Evolutionary conservation across 2,113 vertebrate genomes (phyloP), one percentile per base, ranked within the genome.

Genomic region (Rhadina sibilatrix): DNA sequence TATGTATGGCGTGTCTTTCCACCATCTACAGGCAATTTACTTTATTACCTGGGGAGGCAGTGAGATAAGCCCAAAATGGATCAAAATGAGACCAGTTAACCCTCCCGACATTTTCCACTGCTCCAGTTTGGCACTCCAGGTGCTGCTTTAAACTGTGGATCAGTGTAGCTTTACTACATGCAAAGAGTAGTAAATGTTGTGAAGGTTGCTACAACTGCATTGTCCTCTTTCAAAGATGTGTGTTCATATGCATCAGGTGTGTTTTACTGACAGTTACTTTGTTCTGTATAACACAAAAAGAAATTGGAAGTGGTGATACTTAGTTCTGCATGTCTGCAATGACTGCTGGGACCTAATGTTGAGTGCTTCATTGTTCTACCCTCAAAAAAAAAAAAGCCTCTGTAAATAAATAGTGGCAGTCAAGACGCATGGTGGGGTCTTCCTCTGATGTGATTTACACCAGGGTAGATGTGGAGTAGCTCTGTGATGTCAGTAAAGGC

Each of bases 21-120:
- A 79, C 81, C 81, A 71, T 93, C 80, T 94, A 60, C 47, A 93
- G 49, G 47, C 69, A 94, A 74, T 50, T 93, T 75, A 40, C 42
- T 84, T 94, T 65, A 83, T 88, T 83, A 72, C 82, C 47, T 88
- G 53, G 20, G 80, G 12, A 72, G 42, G 23, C 57, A 80, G 25
- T n/a, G 37, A 53, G 59, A 46, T 53, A 37, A 80, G 31, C 46
- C 44, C n/a, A 60, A 57, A 80, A 82, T 30, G 60, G 25, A 83
- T 87, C 25, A 56, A 69, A 80, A 79, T 44, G 24, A 57, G 66
- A 85, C 59, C 50, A 59, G 52, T 66, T 83, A 70, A 92, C 38
- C 33, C 37, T 72, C 33, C 28, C 54, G 68, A 94, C 65, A 18
- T 86, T 93, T 83, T 64, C 38, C 12, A 23, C 42, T 63, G 1